Base-by-base conservation (phyloP, 2,113 vertebrate genomes). In the Odocoileus hemionus region DNA sequence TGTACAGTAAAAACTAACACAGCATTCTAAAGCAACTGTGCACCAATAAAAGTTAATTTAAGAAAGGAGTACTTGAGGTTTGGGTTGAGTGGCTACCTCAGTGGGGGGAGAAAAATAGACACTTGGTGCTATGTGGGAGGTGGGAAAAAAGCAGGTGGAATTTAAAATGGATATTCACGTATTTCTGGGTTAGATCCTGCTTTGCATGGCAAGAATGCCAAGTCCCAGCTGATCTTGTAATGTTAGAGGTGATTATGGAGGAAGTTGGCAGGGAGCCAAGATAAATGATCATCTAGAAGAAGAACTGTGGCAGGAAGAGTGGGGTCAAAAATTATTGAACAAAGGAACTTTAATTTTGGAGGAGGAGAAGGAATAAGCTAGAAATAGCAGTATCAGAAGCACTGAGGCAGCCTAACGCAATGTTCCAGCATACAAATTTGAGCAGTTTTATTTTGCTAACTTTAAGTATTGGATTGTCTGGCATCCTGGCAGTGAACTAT, bases 181-280 rank as follows among this genome's bases (percentile, higher is more conserved):
- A 70, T 95, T 97, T 98, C 90, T 97, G 90, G 93, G 96, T 96
- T 94, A 96, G 47, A 90, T 55, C 76, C 50, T 82, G 33, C 80
- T 55, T 95, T 94, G 39, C 50, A 16, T 92, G 93, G 70, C 94
- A 96, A 93, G 92, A 83, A 91, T 96, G 92, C 96, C 91, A 95
- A 96, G 67, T 97, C 95, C 93, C 39, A 94, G 91, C 95, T 94
- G 88, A 94, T 97, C 76, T 88, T 97, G 97, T 88, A 96, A 95
- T 96, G 95, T 96, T 95, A 52, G 74, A 96, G 74, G 58, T 95
- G 95, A 95, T 94, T 95, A 83, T 93, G 61, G 83, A 97, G 86
- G 86, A 95, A 93, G 50, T 11, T 45, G 79, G 78, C 86, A 97
- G 79, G 78, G 92, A 97, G 43, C 82, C 0, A 8, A 92, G 82